Conservation (phyloP, 30 jellyfish, hydroid and myxozoan genomes). For the Chrysaora quinquecirrha region DNA sequence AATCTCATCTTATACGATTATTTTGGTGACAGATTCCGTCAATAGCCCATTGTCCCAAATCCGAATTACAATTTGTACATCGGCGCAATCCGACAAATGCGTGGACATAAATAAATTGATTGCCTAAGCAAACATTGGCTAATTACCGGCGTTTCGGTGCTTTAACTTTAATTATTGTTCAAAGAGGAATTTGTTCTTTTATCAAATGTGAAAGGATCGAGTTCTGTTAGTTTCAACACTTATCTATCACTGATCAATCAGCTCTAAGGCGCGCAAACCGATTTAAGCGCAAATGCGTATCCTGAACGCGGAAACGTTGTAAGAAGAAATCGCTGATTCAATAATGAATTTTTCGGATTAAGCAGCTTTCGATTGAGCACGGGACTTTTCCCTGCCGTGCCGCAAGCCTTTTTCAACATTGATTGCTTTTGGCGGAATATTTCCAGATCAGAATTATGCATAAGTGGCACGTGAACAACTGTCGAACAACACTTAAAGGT, state of each 20-base stretch:
- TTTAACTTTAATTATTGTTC: conserved; percentile 51
- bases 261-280: conserved; percentile 29
- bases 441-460: conserved; percentile 67
- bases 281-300: conserved; percentile 30
- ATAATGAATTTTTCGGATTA: conserved; percentile 72
- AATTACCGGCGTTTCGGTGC: conserved; percentile 71
- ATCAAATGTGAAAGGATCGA: conserved; percentile 18
- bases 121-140: conserved; percentile 73
- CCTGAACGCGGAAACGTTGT: conserved; percentile 63
- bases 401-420: conserved; percentile 54
- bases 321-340: conserved; percentile 18
- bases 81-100: conserved; percentile 83
- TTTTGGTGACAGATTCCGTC: conserved; percentile 83
- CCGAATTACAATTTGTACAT: conserved; percentile 82
- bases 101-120: conserved; percentile 71
- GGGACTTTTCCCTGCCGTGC: conserved; percentile 73
- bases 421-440: conserved; percentile 56
- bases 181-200: conserved; percentile 29
- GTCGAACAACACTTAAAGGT: too few species aligned
- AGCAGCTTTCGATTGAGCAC: conserved; percentile 53
- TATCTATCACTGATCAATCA: conserved; percentile 43
- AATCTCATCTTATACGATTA: conserved; percentile 73
- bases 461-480: conserved; percentile 39
- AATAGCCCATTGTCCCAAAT: conserved; percentile 82
- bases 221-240: conserved; percentile 41